Conservation (phyloP, 2,113 vertebrate species). For the Chloropsis hardwickii region DNA sequence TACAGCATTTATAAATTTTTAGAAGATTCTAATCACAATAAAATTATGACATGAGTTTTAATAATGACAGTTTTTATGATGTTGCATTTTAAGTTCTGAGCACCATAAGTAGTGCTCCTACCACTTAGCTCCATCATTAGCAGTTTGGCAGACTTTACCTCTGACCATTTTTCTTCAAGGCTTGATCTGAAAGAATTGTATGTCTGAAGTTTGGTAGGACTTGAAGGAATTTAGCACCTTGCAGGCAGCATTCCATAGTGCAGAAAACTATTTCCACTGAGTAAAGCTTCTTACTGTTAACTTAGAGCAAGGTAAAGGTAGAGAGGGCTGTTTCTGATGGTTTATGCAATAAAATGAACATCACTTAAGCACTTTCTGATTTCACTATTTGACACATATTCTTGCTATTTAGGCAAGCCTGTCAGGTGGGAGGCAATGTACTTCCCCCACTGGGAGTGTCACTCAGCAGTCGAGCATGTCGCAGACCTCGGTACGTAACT, state of each 20-base stretch:
- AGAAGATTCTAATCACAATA: neutral
- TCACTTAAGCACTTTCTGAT: conserved; percentile 46
- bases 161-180: neutral
- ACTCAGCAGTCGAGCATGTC: conserved; percentile 83
- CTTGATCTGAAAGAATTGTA: neutral
- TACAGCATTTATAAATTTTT: neutral
- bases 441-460: conserved; percentile 81
- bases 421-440: conserved; percentile 82
- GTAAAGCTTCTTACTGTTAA: neutral
- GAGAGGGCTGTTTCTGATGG: conserved; percentile 20
- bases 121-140: neutral
- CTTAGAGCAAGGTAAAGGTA: neutral
- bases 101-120: neutral
- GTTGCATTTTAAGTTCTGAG: neutral
- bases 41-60: neutral
- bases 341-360: conserved; percentile 47
- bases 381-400: conserved; percentile 56
- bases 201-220: neutral
- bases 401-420: conserved; percentile 83
- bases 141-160: neutral
- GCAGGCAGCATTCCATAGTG: neutral
- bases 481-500: conserved; percentile 84
- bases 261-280: neutral
- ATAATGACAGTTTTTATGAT: neutral
- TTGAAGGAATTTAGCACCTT: neutral